These are phyloP conservation scores for Imbricaverruca yamaguchii DNA, from an alignment of 2,888 invertebrate species.

Conservation along the genomic window DNA sequence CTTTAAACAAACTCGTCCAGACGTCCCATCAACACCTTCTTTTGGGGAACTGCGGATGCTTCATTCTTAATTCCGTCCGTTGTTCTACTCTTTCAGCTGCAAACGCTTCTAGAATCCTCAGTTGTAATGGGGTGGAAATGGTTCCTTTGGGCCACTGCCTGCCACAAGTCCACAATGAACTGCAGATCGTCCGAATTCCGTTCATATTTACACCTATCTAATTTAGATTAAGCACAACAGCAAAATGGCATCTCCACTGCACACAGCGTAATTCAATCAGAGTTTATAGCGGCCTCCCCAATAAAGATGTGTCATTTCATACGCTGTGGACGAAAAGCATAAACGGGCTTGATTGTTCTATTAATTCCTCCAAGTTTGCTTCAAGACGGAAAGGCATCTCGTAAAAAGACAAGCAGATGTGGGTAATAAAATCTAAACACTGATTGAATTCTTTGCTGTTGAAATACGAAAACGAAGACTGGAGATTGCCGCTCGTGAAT, in stretches of 20 bases:
- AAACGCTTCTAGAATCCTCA: too few relatives aligned
- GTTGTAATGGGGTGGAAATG: too few relatives aligned
- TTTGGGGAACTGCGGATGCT: too few relatives aligned
- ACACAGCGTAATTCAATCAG: slow-evolving; percentile 14
- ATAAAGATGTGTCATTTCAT: slow-evolving; percentile 19
- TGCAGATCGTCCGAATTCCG: too few relatives aligned
- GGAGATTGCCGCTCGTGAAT: not conserved
- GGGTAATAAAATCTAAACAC: slow-evolving; percentile 16
- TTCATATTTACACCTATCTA: not conserved
- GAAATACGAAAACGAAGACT: slow-evolving; percentile 2
- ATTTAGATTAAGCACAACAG: not conserved
- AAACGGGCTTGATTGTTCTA: slow-evolving; percentile 20
- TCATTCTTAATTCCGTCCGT: too few relatives aligned
- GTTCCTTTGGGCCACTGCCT: too few relatives aligned
- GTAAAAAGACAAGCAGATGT: slow-evolving; percentile 21
- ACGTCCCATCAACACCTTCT: too few relatives aligned
- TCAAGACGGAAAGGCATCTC: slow-evolving; percentile 21
- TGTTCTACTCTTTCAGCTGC: too few relatives aligned
- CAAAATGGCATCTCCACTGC: not conserved
- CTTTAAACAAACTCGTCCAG: too few relatives aligned
- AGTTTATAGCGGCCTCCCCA: slow-evolving; percentile 2
- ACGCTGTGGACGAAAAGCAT: slow-evolving; percentile 15
- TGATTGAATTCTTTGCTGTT: slow-evolving; percentile 18
- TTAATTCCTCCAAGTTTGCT: slow-evolving; percentile 18
- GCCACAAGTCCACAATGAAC: too few relatives aligned